Percentiles rank a stretch among this genome's conserved stretches.
These are phyloP conservation scores for Girardinichthys multiradiatus DNA, from an alignment of 2,113 vertebrate species.

Conservation along the genomic window DNA sequence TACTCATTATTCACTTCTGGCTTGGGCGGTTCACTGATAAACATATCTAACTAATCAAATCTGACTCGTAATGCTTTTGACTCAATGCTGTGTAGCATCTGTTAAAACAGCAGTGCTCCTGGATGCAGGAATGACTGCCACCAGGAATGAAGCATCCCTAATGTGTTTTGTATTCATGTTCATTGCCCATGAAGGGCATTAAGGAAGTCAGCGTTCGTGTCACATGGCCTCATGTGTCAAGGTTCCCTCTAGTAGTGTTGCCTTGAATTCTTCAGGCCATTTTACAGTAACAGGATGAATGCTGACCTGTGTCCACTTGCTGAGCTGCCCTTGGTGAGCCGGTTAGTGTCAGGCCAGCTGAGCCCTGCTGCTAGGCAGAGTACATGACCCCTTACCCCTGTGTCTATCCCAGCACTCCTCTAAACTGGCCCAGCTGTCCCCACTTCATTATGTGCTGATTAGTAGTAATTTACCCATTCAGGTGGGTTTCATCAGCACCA, in stretches of 20 bases:
- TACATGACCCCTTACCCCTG: constrained; percentile 39
- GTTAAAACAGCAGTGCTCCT: constrained; percentile 40
- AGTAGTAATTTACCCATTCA: constrained; percentile 37
- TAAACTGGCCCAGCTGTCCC: constrained; percentile 61
- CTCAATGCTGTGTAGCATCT: constrained; percentile 26
- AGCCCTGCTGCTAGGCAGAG: constrained; percentile 46
- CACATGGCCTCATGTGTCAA: constrained; percentile 65
- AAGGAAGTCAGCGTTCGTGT: constrained; percentile 51
- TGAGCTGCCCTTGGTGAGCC: constrained; percentile 60
- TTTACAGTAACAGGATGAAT: constrained; percentile 68
- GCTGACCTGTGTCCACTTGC: constrained; percentile 70
- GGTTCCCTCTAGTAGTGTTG: constrained; percentile 52
- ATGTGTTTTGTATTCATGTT: constrained; percentile 45
- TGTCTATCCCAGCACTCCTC: constrained; percentile 41
- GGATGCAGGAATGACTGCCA: constrained; percentile 34
- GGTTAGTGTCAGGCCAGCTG: constrained; percentile 58
- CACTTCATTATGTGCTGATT: constrained; percentile 68
- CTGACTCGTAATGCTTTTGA: constrained; percentile 18
- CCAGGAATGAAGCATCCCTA: constrained; percentile 38
- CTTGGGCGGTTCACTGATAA: too few species aligned
- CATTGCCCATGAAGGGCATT: constrained; percentile 69
- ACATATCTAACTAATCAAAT: background rate
- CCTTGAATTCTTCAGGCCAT: constrained; percentile 60
- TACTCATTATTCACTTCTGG: too few species aligned
- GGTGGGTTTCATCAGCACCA: constrained; percentile 10